A percentile compares a stretch with the other conserved stretches of the same genome.
Conservation (phyloP, 2,888 invertebrate species). For the Galeruca laticollis region DNA sequence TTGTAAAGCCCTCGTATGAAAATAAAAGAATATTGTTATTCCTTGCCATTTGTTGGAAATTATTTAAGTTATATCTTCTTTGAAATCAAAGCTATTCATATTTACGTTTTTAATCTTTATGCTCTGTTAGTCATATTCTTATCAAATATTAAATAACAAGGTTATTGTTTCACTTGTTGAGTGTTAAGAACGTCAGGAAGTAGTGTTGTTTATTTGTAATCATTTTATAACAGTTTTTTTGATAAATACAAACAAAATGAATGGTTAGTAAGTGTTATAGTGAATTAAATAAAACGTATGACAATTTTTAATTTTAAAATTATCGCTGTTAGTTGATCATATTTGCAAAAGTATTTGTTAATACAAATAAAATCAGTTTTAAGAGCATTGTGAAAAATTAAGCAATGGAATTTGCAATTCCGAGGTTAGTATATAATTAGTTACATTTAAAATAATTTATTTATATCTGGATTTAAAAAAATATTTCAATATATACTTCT, state of each 20-base stretch:
- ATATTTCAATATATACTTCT: too few relatives aligned
- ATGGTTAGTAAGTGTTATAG: neutral
- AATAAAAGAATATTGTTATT: neutral
- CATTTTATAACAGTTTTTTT: too few relatives aligned
- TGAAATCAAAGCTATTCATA: conserved; percentile 8
- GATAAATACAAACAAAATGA: neutral
- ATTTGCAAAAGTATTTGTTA: too few relatives aligned
- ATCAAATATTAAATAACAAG: conserved; percentile 34
- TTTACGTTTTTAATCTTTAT: conserved; percentile 7
- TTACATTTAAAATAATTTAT: too few relatives aligned
- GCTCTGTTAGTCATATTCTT: conserved; percentile 22
- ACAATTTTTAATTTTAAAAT: too few relatives aligned
- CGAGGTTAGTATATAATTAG: neutral
- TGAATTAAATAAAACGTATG: neutral
- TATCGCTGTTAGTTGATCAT: too few relatives aligned
- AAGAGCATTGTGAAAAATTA: neutral
- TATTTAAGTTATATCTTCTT: neutral
- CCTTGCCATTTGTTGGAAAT: neutral
- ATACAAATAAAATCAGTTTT: neutral
- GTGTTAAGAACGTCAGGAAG: neutral
- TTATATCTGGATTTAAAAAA: too few relatives aligned
- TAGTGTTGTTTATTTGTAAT: conserved; percentile 13
- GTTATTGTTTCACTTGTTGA: conserved; percentile 17
- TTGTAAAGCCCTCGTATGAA: neutral
- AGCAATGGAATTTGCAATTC: neutral